Evolutionary conservation across 2,797 vertebrate species (phyloP).

Genomic region (Philypnodon macrostomus): DNA sequence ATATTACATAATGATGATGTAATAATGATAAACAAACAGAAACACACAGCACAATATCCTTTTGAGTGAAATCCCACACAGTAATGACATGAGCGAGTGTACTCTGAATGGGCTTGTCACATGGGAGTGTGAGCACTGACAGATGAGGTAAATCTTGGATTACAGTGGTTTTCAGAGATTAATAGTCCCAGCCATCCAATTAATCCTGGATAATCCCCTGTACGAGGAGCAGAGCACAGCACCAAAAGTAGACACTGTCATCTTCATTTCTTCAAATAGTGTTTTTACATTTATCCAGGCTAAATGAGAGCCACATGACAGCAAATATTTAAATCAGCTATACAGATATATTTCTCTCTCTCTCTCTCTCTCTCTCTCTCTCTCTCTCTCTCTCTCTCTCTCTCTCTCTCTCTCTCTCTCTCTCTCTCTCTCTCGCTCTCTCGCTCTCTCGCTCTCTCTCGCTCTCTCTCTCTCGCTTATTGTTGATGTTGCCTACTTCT

Average conservation of each 20-base stretch:
- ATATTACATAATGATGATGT: too few relatives aligned
- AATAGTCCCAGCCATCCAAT: constrained; percentile 53
- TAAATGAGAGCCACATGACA: neutral
- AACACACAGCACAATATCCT: neutral
- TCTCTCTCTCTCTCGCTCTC: too few relatives aligned
- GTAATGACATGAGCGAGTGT: constrained; percentile 11
- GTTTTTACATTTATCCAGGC: constrained; percentile 35
- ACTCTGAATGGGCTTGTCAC: constrained; percentile 41
- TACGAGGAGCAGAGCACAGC: constrained; percentile 5
- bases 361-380: too few relatives aligned
- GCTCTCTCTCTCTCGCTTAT: too few relatives aligned
- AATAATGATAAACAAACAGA: too few relatives aligned
- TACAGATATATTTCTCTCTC: neutral
- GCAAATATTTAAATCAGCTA: neutral
- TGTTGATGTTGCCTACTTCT: too few relatives aligned
- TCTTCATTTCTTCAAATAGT: constrained; percentile 21
- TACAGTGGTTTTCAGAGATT: constrained; percentile 62
- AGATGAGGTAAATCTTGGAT: constrained; percentile 62
- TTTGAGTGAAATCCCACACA: neutral
- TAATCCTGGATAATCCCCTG: constrained; percentile 65
- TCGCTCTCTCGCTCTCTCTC: too few relatives aligned
- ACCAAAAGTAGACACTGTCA: constrained; percentile 35
- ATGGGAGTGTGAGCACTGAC: constrained; percentile 42
- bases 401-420: neutral
- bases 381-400: too few relatives aligned